Evolutionary conservation across 2,797 vertebrate species (phyloP), one percentile per base, ranked within the genome.

Genomic region (Paedocypris micromegethes): DNA sequence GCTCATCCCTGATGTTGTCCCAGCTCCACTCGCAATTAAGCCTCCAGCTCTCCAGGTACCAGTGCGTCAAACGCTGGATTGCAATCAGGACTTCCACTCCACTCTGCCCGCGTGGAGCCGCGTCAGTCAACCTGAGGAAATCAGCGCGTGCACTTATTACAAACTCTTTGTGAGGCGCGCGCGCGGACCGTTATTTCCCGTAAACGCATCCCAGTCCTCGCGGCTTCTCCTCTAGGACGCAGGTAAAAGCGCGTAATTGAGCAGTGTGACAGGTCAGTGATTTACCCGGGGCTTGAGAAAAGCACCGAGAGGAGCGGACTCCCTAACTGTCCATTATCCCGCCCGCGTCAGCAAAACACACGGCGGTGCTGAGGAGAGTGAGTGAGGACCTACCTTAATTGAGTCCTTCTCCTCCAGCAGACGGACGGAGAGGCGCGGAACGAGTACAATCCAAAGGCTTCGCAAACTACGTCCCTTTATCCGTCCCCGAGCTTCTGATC

Each of bases 381-480:
- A 71, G 49, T 47, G 23, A 23, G 23, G 9, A 44, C 88, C 83
- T 85, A 90, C 89, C 89, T 85, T 82, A 40, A 73, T 52, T 46
- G 79, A 80, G 68, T 82, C 73, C 79, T 69, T 81, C 76, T 47
- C 52, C 44, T 72, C 77, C 66, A 37, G 70, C 74, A 57, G 46
- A 51, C 9, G 39, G 61, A 68, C 49, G 44, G 50, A 42, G 9
- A 43, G 40, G 70, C 7, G 72, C 68, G 23, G 58, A 77, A 75
- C 64, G 76, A 74, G 82, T 85, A 86, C 83, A 86, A 84, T 87
- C 86, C 88, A 85, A 85, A 82, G 41, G 58, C 58, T 80, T 81
- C 72, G 76, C 83, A 82, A 88, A 86, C 80, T 85, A 77, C 85
- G 77, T 77, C 83, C 67, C 76, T 64, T 58, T 59, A 64, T 66